Evolutionary conservation across 2,113 vertebrate species (phyloP).

Genomic region (Pygoscelis adeliae): DNA sequence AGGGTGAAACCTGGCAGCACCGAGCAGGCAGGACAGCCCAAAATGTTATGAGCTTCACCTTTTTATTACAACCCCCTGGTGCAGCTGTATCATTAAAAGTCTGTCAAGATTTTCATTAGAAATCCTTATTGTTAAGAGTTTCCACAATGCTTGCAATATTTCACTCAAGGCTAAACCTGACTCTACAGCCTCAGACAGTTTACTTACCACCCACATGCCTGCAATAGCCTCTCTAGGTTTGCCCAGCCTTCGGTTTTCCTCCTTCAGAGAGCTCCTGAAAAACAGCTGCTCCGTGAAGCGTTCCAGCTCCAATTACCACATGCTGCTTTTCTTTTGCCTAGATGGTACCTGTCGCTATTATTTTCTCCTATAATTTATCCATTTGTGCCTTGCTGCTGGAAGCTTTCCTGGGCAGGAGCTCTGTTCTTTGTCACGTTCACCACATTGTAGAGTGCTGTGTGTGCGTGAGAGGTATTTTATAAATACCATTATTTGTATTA

Average conservation of each 20-base stretch:
- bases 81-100: conserved; percentile 45
- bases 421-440: conserved; percentile 18
- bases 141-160: conserved; percentile 26
- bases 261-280: conserved; percentile 42
- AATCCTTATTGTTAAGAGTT: conserved; percentile 39
- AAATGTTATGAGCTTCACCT: conserved; percentile 41
- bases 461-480: not conserved
- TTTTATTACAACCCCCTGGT: conserved; percentile 39
- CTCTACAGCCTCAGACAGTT: conserved; percentile 43
- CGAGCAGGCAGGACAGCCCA: not conserved
- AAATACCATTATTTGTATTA: conserved; percentile 23
- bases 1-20: conserved; percentile 3
- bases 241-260: not conserved
- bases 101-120: conserved; percentile 67
- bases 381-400: conserved; percentile 6
- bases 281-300: conserved; percentile 33
- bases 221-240: conserved; percentile 32
- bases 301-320: conserved; percentile 44
- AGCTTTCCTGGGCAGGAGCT: conserved; percentile 36
- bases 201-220: conserved; percentile 60
- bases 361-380: conserved; percentile 50
- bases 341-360: conserved; percentile 12
- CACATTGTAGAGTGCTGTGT: not conserved
- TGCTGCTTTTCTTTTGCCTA: conserved; percentile 17
- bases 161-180: conserved; percentile 44